Evolutionary conservation across 92 coral and sea anemone species (phyloP).

Genomic region (Siderastrea radians): DNA sequence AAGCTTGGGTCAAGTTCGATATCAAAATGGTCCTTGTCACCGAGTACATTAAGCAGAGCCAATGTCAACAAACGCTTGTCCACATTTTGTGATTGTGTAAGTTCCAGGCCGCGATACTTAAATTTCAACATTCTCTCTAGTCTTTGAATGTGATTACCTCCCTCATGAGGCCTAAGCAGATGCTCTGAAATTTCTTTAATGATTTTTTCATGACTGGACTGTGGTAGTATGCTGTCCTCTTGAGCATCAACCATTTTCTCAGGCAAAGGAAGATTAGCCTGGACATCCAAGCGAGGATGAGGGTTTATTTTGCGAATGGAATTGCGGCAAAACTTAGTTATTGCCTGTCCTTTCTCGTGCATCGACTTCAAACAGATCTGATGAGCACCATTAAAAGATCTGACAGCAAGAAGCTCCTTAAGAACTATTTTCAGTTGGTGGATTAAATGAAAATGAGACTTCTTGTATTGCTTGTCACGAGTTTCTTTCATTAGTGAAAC

Average conservation of each 20-base stretch:
- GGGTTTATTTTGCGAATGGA: constrained; percentile 44
- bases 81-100: background rate
- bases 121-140: constrained; percentile 33
- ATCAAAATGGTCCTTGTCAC: constrained; percentile 12
- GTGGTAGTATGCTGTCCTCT: background rate
- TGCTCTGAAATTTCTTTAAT: background rate
- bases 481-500: background rate
- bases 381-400: background rate
- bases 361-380: too few relatives aligned
- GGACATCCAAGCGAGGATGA: constrained; percentile 22
- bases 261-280: background rate
- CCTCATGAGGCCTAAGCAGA: background rate
- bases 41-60: constrained; percentile 39
- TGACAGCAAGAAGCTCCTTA: constrained; percentile 13
- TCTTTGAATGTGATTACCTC: constrained; percentile 2
- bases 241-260: background rate
- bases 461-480: too few relatives aligned
- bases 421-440: constrained; percentile 1
- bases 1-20: background rate
- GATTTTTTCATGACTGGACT: background rate
- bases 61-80: constrained; percentile 15
- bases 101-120: background rate
- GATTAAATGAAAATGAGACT: background rate
- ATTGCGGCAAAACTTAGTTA: constrained; percentile 30
- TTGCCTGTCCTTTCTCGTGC: background rate